Base-by-base conservation (phyloP, 2,113 vertebrate genomes). In the Sporophila hypoxantha region DNA sequence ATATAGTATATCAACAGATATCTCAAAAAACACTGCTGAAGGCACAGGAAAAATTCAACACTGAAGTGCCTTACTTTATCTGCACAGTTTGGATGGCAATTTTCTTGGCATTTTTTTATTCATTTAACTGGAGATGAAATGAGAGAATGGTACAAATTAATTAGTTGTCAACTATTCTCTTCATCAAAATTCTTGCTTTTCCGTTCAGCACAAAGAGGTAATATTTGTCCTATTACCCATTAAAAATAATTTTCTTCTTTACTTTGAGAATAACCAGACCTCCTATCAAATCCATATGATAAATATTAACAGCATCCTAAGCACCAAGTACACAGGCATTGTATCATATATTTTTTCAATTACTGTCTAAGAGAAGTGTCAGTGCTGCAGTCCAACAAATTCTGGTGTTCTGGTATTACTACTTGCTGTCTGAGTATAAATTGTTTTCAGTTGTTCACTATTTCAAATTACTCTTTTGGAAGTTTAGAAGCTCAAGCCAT, bases 221-320 rank as follows among this genome's bases (percentile, higher is more conserved):
- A 18, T 53, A 79, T 73, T 82, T 88, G 19, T 55, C 39, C 26
- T 60, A 73, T 37, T 73, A 62, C 4, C 4, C 25, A 69, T 41
- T 85, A 60, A 82, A 91, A 87, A 76, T 82, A 29, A 46, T 69
- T 60, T 79, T 82, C 39, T 52, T 92, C 49, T 70, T 86, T 86
- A 56, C 22, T 82, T 73, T 80, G 91, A 90, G 25, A 76, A 85
- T 66, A 85, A 88, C 65, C 60, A 82, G 61, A 76, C 12, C 17
- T 74, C 42, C 27, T 61, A 25, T 39, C 8, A 55, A 86, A 68
- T 69, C 41, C 76, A 80, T 80, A 82, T 70, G 65, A 83, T 46
- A 80, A 83, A 83, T 78, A 83, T 87, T 85, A 87, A 77, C 73
- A 91, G 49, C 44, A 75, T 47, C 15, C 34, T 76, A 77, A 87